These are phyloP conservation scores for Melanostoma mellinum DNA, from an alignment of 2,888 invertebrate genomes.

Conservation along the genomic window DNA sequence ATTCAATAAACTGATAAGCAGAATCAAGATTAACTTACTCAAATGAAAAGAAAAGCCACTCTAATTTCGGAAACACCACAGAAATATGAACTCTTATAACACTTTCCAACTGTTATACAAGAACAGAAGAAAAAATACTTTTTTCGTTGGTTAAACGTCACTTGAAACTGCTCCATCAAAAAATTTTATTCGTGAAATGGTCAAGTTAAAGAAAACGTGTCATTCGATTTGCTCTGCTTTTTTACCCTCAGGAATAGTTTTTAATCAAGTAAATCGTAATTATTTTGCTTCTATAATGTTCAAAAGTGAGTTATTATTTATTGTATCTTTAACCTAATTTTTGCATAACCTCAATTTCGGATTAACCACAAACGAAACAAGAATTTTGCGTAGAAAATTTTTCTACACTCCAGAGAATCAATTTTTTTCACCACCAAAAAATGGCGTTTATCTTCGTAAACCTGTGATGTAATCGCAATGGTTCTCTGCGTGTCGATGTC, in stretches of 20 bases:
- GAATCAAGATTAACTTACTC: too few relatives aligned
- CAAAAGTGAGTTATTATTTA: conserved; percentile 58
- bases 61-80: too few relatives aligned
- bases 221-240: conserved; percentile 50
- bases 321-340: conserved; percentile 65
- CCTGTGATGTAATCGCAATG: conserved; percentile 67
- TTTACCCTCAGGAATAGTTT: conserved; percentile 39
- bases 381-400: conserved; percentile 16
- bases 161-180: conserved; percentile 32
- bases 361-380: conserved; percentile 41
- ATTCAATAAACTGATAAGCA: too few relatives aligned
- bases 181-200: conserved; percentile 67
- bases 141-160: conserved; percentile 45
- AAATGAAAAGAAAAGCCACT: too few relatives aligned
- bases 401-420: conserved; percentile 13
- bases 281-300: conserved; percentile 43
- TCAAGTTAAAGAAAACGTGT: conserved; percentile 66
- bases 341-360: conserved; percentile 65
- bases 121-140: background rate
- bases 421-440: conserved; percentile 29
- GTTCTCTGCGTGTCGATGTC: background rate
- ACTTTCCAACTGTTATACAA: conserved; percentile 58
- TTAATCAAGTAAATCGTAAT: conserved; percentile 21
- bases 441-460: conserved; percentile 55
- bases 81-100: background rate